phyloP scores from a whole-genome alignment of 2,113 vertebrate genomes.

The Upupa epops region DNA sequence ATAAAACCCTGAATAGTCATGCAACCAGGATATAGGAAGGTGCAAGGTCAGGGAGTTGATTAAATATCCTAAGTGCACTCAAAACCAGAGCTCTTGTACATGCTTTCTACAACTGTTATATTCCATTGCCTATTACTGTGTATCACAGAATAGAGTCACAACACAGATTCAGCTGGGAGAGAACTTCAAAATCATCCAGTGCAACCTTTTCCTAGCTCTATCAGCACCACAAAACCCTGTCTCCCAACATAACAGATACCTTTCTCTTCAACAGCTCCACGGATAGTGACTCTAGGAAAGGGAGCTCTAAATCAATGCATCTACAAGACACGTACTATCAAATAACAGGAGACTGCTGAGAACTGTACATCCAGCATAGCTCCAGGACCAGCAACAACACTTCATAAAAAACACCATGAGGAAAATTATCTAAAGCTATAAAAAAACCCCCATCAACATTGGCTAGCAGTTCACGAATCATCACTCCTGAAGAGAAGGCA shows the following conservation, averaged over 20 bases:
- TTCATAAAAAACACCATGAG: neutral
- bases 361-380: neutral
- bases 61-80: neutral
- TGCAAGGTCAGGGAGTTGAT: neutral
- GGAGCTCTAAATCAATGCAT: neutral
- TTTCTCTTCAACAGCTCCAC: no score
- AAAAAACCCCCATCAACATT: neutral
- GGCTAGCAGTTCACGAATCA: neutral
- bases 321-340: neutral
- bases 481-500: neutral
- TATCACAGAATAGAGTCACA: neutral
- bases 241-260: no score
- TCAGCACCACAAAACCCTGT: no score
- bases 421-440: neutral
- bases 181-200: no score
- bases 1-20: neutral
- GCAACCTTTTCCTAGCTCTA: no score
- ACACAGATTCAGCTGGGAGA: no score
- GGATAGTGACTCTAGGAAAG: no score
- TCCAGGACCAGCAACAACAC: neutral
- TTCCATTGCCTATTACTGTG: neutral
- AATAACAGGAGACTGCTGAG: neutral
- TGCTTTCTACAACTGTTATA: neutral
- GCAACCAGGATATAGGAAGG: neutral
- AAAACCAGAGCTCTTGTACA: neutral